phyloP scores from a whole-genome alignment of 2,113 vertebrate species.

The Kobus ellipsiprymnus region DNA sequence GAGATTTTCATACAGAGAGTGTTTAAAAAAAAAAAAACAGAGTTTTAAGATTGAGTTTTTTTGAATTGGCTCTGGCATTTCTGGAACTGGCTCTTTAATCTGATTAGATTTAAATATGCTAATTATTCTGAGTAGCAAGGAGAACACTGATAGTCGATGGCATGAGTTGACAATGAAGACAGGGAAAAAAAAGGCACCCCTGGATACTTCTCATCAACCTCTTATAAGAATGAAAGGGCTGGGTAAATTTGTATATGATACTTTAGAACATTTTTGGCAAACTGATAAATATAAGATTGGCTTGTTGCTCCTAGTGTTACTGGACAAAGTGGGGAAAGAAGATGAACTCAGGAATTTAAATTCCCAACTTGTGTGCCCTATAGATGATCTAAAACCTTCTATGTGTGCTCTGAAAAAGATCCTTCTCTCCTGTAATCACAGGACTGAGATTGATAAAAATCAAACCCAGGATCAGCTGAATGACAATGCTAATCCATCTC shows the following conservation, averaged over 20 bases:
- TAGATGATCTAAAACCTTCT: background rate
- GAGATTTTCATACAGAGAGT: background rate
- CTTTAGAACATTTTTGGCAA: background rate
- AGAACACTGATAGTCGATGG: background rate
- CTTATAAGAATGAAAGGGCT: background rate
- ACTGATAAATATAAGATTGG: background rate
- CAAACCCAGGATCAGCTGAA: background rate
- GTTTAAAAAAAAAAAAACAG: background rate
- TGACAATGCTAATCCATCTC: background rate
- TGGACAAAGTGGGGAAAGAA: background rate
- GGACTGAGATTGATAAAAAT: background rate
- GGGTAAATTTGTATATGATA: background rate
- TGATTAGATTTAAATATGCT: background rate
- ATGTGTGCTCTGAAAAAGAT: background rate
- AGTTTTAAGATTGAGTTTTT: background rate
- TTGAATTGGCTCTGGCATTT: background rate
- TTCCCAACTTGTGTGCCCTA: background rate
- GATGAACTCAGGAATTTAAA: background rate
- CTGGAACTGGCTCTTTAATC: background rate
- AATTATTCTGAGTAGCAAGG: background rate
- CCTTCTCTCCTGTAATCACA: background rate
- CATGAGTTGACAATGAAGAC: background rate
- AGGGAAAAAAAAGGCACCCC: background rate
- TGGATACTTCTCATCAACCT: background rate
- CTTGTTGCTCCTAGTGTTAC: background rate